Conservation (phyloP, 2,888 invertebrate species). For the Minunthozetes semirufus region DNA sequence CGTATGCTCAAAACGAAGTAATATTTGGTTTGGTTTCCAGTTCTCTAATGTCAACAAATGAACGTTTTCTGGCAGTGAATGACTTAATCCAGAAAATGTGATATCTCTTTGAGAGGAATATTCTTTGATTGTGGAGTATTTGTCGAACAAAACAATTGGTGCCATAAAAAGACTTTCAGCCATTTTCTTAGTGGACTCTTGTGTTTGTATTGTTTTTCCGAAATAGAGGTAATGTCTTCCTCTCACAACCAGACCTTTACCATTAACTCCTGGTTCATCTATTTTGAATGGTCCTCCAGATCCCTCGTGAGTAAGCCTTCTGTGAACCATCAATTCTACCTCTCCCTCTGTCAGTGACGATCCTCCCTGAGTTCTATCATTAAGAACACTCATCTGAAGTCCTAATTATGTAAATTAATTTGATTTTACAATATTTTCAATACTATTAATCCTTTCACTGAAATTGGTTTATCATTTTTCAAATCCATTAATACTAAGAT, state of each 20-base stretch:
- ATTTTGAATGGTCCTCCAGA: conserved; percentile 87
- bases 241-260: conserved; percentile 61
- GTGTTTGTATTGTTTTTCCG: conserved; percentile 35
- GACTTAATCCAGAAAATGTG: not conserved
- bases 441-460: not conserved
- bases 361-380: conserved; percentile 75
- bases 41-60: conserved; percentile 41
- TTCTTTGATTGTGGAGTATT: not conserved
- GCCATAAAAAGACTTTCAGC: conserved; percentile 36
- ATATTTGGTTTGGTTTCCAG: conserved; percentile 35
- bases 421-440: not conserved
- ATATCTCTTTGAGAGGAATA: not conserved
- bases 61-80: conserved; percentile 40
- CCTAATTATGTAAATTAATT: conserved; percentile 5
- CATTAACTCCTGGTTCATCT: conserved; percentile 66
- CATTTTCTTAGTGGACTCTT: conserved; percentile 32
- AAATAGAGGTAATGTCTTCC: conserved; percentile 51
- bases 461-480: not conserved
- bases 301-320: conserved; percentile 73
- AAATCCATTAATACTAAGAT: not conserved
- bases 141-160: conserved; percentile 39
- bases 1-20: conserved; percentile 41
- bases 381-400: conserved; percentile 55
- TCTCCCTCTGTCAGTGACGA: conserved; percentile 65
- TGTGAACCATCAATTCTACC: conserved; percentile 77